A percentile compares a stretch with the other conserved stretches of the same genome.
Evolutionary conservation across 2,797 vertebrate species (phyloP).

Genomic region (Moxostoma hubbsi): DNA sequence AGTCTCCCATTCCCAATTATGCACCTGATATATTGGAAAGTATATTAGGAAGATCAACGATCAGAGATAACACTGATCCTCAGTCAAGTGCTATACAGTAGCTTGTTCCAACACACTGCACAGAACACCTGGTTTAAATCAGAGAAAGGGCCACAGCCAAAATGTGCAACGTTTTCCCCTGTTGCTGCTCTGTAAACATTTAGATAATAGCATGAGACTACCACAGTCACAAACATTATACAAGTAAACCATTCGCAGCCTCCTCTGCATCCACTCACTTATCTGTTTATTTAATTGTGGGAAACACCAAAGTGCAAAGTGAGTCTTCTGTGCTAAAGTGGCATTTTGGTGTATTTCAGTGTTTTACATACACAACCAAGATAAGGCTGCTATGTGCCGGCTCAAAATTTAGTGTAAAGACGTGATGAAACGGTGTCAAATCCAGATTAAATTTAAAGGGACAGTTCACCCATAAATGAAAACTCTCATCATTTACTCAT

Average conservation of each 20-base stretch:
- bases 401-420: too few relatives aligned
- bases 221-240: background rate
- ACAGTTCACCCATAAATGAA: too few relatives aligned
- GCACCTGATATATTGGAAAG: too few relatives aligned
- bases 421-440: too few relatives aligned
- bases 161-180: constrained; percentile 52
- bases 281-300: constrained; percentile 13
- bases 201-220: constrained; percentile 43
- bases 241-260: constrained; percentile 21
- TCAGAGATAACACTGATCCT: constrained; percentile 12
- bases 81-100: constrained; percentile 28
- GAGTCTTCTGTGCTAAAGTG: too few relatives aligned
- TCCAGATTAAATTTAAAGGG: too few relatives aligned
- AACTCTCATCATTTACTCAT: too few relatives aligned
- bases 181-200: constrained; percentile 57
- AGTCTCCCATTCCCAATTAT: too few relatives aligned
- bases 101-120: constrained; percentile 30
- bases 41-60: background rate
- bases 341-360: too few relatives aligned
- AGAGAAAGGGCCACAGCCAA: constrained; percentile 44
- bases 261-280: constrained; percentile 19
- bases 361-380: background rate
- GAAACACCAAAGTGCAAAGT: background rate
- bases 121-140: constrained; percentile 59
- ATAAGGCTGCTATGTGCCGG: too few relatives aligned